Percentiles rank a stretch among this genome's conserved stretches.
Evolutionary conservation across 2,113 vertebrate genomes (phyloP).

Genomic region (Aegotheles bennettii): DNA sequence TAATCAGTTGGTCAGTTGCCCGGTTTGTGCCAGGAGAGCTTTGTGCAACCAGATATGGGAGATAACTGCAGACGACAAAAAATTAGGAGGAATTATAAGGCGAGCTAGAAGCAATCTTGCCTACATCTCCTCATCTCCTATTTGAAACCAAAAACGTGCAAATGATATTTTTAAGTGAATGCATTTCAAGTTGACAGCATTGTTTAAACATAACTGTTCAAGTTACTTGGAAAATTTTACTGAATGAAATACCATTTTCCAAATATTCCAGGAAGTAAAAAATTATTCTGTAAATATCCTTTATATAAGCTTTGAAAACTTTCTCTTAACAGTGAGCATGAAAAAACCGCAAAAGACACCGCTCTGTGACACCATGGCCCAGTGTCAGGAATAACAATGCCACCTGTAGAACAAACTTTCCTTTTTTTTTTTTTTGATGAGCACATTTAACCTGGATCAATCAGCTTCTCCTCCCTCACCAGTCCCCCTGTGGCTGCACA

Average conservation of each 20-base stretch:
- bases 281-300: neutral
- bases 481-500: accelerated
- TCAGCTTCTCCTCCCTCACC: neutral
- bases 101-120: neutral
- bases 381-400: accelerated
- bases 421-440: neutral
- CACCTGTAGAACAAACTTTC: neutral
- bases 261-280: neutral
- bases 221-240: neutral
- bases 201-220: neutral
- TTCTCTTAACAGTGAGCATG: neutral
- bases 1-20: neutral
- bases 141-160: neutral
- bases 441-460: neutral
- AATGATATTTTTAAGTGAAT: neutral
- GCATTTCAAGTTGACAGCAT: neutral
- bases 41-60: neutral
- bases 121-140: neutral
- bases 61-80: neutral
- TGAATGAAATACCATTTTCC: neutral
- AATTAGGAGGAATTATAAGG: neutral
- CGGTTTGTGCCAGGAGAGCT: neutral
- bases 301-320: neutral
- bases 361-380: neutral
- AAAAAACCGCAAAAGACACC: neutral